phyloP scores from a whole-genome alignment of 2,797 vertebrate genomes.

The Pseudochaenichthys georgianus region DNA sequence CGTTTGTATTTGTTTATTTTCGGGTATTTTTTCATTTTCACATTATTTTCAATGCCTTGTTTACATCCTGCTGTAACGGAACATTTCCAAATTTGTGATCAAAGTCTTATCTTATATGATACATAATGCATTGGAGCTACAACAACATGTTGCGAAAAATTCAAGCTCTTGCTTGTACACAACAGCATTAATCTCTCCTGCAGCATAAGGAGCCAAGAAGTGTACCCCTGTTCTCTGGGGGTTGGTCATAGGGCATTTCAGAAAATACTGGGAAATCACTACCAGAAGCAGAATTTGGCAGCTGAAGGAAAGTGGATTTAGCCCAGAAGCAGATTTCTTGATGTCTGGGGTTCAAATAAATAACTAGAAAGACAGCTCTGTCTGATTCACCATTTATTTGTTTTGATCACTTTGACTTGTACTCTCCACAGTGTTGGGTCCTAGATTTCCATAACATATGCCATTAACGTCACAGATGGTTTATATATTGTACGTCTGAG shows the following conservation, averaged over 20 bases:
- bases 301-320: constrained; percentile 8
- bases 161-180: neutral
- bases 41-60: too few relatives aligned
- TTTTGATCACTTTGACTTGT: too few relatives aligned
- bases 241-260: constrained; percentile 23
- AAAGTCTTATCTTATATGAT: neutral
- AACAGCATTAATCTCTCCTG: neutral
- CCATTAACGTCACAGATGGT: constrained; percentile 17
- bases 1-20: too few relatives aligned
- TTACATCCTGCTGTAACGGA: too few relatives aligned
- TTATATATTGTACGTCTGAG: neutral
- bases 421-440: too few relatives aligned
- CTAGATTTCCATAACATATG: too few relatives aligned
- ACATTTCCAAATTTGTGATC: too few relatives aligned
- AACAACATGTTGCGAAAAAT: neutral
- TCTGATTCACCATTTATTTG: too few relatives aligned
- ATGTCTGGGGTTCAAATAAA: neutral
- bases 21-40: too few relatives aligned
- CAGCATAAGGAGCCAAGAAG: neutral
- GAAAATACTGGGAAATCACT: constrained; percentile 32
- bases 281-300: constrained; percentile 16
- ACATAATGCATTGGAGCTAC: neutral
- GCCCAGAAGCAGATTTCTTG: constrained; percentile 3
- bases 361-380: too few relatives aligned
- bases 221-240: constrained; percentile 6